Evolutionary conservation across 2,113 vertebrate species (phyloP).

Genomic region (Tor tambroides): DNA sequence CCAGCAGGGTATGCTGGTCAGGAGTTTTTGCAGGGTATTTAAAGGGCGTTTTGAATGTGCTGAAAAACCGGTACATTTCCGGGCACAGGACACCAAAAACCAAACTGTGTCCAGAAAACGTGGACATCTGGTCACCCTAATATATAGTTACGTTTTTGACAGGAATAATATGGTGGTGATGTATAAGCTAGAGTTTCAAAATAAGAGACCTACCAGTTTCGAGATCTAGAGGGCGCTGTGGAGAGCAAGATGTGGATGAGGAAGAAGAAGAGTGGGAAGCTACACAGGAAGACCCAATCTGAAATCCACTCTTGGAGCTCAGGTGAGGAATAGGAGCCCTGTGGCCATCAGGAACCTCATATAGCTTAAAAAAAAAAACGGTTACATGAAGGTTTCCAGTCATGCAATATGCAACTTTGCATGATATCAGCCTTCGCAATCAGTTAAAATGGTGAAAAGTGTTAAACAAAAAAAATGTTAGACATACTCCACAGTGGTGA

Average conservation of each 20-base stretch:
- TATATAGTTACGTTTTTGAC: background rate
- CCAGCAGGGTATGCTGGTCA: background rate
- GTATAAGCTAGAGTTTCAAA: background rate
- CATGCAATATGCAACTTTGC: background rate
- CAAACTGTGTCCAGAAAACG: background rate
- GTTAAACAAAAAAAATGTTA: background rate
- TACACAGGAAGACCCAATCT: constrained; percentile 62
- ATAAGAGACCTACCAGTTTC: constrained; percentile 62
- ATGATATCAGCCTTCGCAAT: background rate
- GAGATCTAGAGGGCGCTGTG: constrained; percentile 47
- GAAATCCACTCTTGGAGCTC: constrained; percentile 73
- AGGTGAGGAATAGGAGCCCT: constrained; percentile 83
- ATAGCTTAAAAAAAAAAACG: constrained; percentile 69
- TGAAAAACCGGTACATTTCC: background rate
- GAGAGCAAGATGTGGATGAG: constrained; percentile 54
- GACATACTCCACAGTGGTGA: constrained; percentile 79
- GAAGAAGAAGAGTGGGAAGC: constrained; percentile 53
- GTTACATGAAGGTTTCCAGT: background rate
- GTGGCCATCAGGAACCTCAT: constrained; percentile 88
- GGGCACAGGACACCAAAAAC: background rate
- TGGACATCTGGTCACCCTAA: background rate
- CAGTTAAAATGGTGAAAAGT: background rate
- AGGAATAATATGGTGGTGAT: background rate
- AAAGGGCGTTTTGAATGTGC: background rate
- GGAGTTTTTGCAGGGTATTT: background rate